Evolutionary conservation across 1,140 invertebrate species (phyloP).

Genomic region (Hyphantria cunea): DNA sequence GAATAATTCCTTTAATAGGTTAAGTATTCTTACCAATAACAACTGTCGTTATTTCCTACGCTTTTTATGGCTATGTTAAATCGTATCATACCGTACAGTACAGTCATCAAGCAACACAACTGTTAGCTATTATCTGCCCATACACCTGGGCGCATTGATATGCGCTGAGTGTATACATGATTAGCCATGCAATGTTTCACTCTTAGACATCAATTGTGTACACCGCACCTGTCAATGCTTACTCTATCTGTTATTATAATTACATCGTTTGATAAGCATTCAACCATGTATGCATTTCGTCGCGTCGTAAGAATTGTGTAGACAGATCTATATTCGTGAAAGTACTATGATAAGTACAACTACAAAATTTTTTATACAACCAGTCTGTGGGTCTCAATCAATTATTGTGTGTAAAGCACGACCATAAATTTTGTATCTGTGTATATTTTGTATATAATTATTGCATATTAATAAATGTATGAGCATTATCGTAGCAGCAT

Average conservation of each 20-base stretch:
- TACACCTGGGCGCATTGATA: slow-evolving; percentile 64
- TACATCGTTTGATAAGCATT: slow-evolving; percentile 3
- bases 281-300: background rate
- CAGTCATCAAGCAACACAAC: slow-evolving; percentile 15
- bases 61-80: slow-evolving; percentile 2
- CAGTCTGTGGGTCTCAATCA: too few species aligned
- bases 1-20: too few species aligned
- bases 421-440: too few species aligned
- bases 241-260: slow-evolving; percentile 22
- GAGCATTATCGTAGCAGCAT: too few species aligned
- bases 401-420: too few species aligned
- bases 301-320: too few species aligned
- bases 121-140: slow-evolving; percentile 16
- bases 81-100: slow-evolving; percentile 6
- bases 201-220: slow-evolving; percentile 33
- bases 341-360: background rate
- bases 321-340: too few species aligned
- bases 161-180: slow-evolving; percentile 58
- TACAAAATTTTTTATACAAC: too few species aligned
- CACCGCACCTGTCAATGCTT: slow-evolving; percentile 21
- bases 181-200: slow-evolving; percentile 57
- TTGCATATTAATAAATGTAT: too few species aligned
- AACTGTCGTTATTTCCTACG: background rate
- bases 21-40: background rate
- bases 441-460: too few species aligned